Percentiles rank a stretch among this genome's conserved stretches.
Evolutionary conservation across 2,888 invertebrate genomes (phyloP).

Genomic region (Melipona bicolor): DNA sequence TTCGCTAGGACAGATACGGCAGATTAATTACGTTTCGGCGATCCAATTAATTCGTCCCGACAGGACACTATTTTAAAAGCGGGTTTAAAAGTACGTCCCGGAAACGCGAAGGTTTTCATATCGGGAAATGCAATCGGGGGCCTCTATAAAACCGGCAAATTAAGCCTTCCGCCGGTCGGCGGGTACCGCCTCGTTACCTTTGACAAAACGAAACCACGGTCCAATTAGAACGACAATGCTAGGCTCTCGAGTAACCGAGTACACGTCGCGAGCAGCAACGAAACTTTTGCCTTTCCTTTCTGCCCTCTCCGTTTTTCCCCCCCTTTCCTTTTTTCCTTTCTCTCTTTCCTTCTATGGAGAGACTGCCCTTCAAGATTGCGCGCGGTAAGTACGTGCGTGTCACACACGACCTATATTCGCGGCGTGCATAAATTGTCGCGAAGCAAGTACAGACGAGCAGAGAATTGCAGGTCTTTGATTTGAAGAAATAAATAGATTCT

Average conservation of each 20-base stretch:
- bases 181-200: conserved; percentile 50
- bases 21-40: background rate
- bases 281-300: conserved; percentile 4
- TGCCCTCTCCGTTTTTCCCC: background rate
- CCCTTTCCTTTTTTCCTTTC: background rate
- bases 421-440: background rate
- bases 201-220: conserved; percentile 45
- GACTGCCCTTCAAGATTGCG: background rate
- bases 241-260: conserved; percentile 16
- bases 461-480: background rate
- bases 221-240: conserved; percentile 70
- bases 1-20: background rate
- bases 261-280: background rate
- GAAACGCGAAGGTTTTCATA: background rate
- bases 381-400: conserved; percentile 1
- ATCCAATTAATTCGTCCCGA: background rate
- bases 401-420: conserved; percentile 13
- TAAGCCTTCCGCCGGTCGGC: background rate
- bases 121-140: background rate
- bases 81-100: background rate
- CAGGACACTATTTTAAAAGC: background rate
- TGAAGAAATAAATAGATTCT: too few species aligned
- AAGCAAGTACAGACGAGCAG: conserved; percentile 23
- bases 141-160: background rate
- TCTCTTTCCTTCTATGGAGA: background rate